A percentile compares a stretch with the other conserved stretches of the same genome.
Conservation (phyloP, 64 coral and sea anemone genomes). For the Montipora cactus region DNA sequence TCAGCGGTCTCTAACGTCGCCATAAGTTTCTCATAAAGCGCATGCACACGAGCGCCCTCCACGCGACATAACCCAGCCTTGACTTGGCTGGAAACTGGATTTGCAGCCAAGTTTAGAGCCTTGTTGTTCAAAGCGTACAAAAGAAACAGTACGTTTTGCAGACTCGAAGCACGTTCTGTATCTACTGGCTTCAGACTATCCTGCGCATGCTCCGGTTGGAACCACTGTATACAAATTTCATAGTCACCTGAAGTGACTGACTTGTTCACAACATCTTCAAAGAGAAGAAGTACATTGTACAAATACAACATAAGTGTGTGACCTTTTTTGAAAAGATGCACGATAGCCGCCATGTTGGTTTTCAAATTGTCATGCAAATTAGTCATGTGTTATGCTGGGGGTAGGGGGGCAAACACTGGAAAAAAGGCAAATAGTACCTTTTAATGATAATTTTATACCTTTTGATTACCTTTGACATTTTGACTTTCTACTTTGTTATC, state of each 20-base stretch:
- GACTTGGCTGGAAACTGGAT: constrained; percentile 24
- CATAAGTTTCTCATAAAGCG: constrained; percentile 86
- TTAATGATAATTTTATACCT: no score
- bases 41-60: constrained; percentile 33
- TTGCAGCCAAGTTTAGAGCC: constrained; percentile 45
- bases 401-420: no score
- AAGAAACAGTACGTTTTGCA: not conserved
- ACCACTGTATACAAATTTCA: constrained; percentile 87
- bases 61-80: constrained; percentile 70
- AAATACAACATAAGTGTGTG: not conserved
- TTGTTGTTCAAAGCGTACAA: constrained; percentile 81
- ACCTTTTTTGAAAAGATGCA: not conserved
- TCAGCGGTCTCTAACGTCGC: constrained; percentile 78
- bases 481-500: no score
- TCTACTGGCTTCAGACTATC: not conserved
- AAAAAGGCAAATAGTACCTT: no score
- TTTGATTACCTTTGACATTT: no score
- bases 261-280: constrained; percentile 41
- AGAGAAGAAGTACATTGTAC: no score
- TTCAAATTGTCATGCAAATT: no score
- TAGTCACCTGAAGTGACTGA: constrained; percentile 59
- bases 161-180: not conserved
- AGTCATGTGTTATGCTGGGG: no score
- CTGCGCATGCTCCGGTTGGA: constrained; percentile 20
- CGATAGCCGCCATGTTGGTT: no score